Evolutionary conservation across 2,113 vertebrate genomes (phyloP).

Genomic region (Anser brachyrhynchus): DNA sequence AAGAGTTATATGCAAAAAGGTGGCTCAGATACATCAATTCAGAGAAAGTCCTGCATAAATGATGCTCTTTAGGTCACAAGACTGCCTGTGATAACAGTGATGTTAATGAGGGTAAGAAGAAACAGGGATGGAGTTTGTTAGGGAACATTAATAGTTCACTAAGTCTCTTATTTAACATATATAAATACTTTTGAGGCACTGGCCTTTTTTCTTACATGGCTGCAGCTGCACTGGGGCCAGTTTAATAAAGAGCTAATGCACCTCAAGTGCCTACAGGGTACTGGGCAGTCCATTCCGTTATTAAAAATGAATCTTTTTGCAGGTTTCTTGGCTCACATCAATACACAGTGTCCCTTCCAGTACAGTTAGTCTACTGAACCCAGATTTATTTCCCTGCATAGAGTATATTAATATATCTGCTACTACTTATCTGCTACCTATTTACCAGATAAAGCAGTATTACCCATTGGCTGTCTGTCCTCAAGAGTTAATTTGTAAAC

Average conservation of each 20-base stretch:
- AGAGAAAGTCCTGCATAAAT: background rate
- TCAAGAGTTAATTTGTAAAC: background rate
- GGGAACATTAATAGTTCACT: background rate
- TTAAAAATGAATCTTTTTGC: background rate
- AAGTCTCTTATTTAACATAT: background rate
- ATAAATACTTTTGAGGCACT: background rate
- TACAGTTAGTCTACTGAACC: background rate
- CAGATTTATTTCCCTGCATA: background rate
- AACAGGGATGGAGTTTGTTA: background rate
- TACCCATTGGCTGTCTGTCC: background rate
- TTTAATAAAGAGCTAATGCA: background rate
- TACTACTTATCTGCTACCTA: no score
- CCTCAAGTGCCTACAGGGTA: background rate
- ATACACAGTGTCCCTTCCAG: background rate
- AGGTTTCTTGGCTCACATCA: background rate
- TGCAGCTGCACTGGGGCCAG: background rate
- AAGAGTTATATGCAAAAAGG: background rate
- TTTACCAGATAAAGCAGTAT: background rate
- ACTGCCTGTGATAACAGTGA: background rate
- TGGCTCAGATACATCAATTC: background rate
- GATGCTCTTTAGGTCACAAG: background rate
- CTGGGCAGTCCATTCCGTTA: background rate
- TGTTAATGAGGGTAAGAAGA: background rate
- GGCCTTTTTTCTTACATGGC: background rate
- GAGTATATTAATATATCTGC: background rate